Evolutionary conservation across 2,113 vertebrate species (phyloP).

Genomic region (Rhynchomys soricoides): DNA sequence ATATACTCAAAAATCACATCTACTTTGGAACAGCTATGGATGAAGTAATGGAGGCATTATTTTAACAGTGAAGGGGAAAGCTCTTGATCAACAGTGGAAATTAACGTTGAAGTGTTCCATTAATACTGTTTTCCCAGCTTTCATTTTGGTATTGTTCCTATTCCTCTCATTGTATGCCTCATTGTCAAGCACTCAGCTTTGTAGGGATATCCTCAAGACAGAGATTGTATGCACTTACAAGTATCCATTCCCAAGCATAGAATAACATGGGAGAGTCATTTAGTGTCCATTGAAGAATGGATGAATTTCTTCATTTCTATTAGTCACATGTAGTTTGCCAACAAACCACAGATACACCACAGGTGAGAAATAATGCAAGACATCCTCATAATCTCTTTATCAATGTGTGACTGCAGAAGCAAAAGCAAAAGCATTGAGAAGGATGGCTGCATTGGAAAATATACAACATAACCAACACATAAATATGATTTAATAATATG

Average conservation of each 20-base stretch:
- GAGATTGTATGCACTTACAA: background rate
- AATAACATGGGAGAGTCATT: background rate
- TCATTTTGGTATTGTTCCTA: background rate
- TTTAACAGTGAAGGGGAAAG: background rate
- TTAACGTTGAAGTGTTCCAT: background rate
- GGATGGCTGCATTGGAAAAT: background rate
- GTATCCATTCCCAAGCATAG: background rate
- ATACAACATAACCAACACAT: background rate
- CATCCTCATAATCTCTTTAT: background rate
- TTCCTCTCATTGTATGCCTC: background rate
- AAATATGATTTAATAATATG: background rate
- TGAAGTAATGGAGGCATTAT: background rate
- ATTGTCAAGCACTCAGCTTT: background rate
- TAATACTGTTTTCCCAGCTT: background rate
- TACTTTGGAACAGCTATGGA: slow-evolving; percentile 19
- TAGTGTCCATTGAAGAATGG: background rate
- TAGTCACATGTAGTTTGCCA: background rate
- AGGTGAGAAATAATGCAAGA: background rate
- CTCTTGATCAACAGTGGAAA: slow-evolving; percentile 25
- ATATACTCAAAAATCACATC: slow-evolving; percentile 39
- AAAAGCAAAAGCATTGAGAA: background rate
- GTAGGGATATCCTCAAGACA: background rate
- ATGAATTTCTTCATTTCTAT: background rate
- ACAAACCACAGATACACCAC: background rate
- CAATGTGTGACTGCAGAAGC: background rate